Base-by-base conservation (phyloP, 2,888 invertebrate species). In the Phymatocera aterrima region DNA sequence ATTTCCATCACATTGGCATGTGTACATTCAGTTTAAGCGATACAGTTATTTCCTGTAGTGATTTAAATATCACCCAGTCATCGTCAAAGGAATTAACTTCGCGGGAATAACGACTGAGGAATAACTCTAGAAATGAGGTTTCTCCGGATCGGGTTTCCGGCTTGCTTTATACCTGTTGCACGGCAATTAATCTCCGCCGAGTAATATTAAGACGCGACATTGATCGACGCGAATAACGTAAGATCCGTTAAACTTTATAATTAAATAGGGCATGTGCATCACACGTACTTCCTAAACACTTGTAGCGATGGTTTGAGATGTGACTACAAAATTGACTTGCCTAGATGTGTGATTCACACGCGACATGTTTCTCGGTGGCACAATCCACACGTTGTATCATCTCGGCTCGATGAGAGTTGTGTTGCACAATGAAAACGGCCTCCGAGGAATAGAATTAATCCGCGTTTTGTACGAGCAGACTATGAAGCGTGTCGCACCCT, bases 401-500 rank as follows among this genome's bases (percentile, higher is more conserved):
- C 24, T 40, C 21, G 10, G 34, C 40, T 75, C 57, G 57, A 75
- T 75, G 57, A 60, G 31, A 75, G 75, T 24, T 40, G 46, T 31
- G 75, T 57, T 75, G 37, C 57, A 75, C 40, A 40, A 75, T 60
- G 75, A 40, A 60, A 75, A 60, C 57, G 57, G 75, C 43, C 75
- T 75, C 75, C 75, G 8, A 75, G 75, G 75, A 75, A 75, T 75
- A 75, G 57, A 75, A 78, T 80, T 82, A 77, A 82, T 78, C 70
- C 78, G 78, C 81, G 81, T 77, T 79, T 80, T 61, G 57, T 31
- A 48, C 28, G 79, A 51, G 40, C 79, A 80, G 81, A 81, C 80
- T 79, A 82, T 79, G 79, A 77, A 81, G 78, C 79, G 61, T 74
- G 61, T 81, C 74, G 74, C 80, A 77, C 80, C 80, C 79, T 78